Conservation (phyloP, 2,888 invertebrate genomes). For the Clistopyga incitator region DNA sequence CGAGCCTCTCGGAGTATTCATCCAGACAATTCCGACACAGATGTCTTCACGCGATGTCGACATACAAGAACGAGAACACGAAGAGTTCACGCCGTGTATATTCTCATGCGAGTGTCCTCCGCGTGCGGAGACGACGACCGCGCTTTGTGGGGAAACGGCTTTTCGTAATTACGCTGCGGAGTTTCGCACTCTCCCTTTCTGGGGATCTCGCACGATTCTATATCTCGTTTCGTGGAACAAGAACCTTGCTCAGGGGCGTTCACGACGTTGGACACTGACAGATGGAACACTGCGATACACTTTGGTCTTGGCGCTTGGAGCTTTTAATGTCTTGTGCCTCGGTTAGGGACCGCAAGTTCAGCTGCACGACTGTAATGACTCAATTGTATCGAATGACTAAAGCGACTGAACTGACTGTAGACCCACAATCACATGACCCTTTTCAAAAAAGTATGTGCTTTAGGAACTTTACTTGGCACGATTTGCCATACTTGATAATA, state of each 20-base stretch:
- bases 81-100: conserved; percentile 3
- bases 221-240: conserved; percentile 56
- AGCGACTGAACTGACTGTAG: no score
- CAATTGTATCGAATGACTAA: no score
- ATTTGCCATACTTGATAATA: no score
- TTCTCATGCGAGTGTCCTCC: conserved; percentile 9
- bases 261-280: conserved; percentile 72
- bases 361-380: no score
- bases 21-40: background rate
- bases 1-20: conserved; percentile 3
- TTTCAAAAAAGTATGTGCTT: no score
- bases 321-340: conserved; percentile 41
- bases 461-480: no score
- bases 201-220: conserved; percentile 54
- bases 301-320: conserved; percentile 33
- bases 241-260: conserved; percentile 69
- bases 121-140: conserved; percentile 32
- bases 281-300: conserved; percentile 69
- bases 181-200: conserved; percentile 51
- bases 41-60: background rate
- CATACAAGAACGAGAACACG: background rate
- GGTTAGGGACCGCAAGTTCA: conserved; percentile 27
- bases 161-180: conserved; percentile 58
- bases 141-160: conserved; percentile 51
- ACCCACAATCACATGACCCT: no score